Base-by-base conservation (phyloP, 2,113 vertebrate genomes). In the Delphinapterus leucas region DNA sequence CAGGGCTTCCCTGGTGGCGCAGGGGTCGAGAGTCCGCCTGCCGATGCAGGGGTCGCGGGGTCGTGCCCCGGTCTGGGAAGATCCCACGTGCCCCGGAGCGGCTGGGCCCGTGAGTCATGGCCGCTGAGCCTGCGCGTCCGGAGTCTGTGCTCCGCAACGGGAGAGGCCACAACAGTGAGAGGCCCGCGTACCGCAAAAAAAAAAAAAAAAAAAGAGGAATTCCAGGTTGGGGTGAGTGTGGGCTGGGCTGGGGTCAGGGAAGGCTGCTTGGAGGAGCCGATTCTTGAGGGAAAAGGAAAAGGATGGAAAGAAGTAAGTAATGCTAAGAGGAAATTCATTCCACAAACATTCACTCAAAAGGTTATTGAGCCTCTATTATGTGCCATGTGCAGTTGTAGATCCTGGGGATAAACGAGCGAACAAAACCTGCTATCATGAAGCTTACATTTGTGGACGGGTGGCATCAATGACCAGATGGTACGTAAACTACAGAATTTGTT, bases 321-420 rank as follows among this genome's bases (percentile, higher is more conserved):
- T 1, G 4, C 36, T 15, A 9, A 74, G 60, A 18, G 47, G 36
- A 67, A 47, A 44, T 60, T 33, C 38, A 47, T 26, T 38, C 47
- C 38, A 20, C 63, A 7, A 8, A 38, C 8, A 0, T 13, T 13
- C 17, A 10, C 15, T 33, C 21, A 1, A 10, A 67, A 13, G n/a
- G 60, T 18, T 15, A 53, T 0, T 1, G 25, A 81, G 65, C 6
- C 2, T 49, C 12, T 3, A 0, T 60, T 3, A 0, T 15, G 20
- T 8, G 28, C 20, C 18, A 8, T 6, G 26, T 13, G 10, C 18
- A 14, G 44, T 20, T 55, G 70, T 13, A 18, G 13, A 31, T 47
- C 70, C 70, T 18, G 6, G 38, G 49, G 23, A 33, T 12, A 26
- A n/a, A 67, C 1, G 3, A 65, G 14, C 3, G 47, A 65, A 55